phyloP scores from a whole-genome alignment of 2,888 invertebrate species.

The Papilio protenor region DNA sequence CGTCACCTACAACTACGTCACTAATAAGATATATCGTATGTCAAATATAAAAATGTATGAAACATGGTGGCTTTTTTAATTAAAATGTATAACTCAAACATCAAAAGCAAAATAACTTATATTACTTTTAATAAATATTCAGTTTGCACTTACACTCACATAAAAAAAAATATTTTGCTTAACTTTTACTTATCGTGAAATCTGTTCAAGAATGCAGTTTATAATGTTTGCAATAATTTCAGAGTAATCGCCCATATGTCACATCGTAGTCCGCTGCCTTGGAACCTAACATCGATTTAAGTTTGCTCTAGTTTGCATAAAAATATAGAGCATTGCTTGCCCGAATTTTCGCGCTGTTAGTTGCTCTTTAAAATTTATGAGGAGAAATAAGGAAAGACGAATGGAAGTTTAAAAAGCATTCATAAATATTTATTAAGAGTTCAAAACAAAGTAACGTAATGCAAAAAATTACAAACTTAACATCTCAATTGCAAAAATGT shows the following conservation, averaged over 20 bases:
- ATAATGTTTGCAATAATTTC: conserved; percentile 33
- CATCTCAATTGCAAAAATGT: too few species aligned
- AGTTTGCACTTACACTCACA: neutral
- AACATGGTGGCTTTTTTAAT: too few species aligned
- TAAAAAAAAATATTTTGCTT: neutral
- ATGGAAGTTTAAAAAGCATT: neutral
- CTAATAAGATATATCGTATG: too few species aligned
- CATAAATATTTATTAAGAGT: neutral
- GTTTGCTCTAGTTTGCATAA: conserved; percentile 31
- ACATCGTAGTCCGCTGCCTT: conserved; percentile 26
- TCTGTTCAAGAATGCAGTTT: conserved; percentile 10
- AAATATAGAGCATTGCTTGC: conserved; percentile 8
- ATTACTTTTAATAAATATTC: neutral
- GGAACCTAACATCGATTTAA: conserved; percentile 27
- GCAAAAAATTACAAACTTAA: neutral
- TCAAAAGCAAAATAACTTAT: neutral
- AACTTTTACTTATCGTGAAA: neutral
- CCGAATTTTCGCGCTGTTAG: conserved; percentile 10
- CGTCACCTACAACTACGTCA: too few species aligned
- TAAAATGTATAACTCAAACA: neutral
- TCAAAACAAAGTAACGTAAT: neutral
- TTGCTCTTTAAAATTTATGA: neutral
- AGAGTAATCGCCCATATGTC: conserved; percentile 37
- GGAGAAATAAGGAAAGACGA: neutral
- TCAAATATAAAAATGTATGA: too few species aligned